A percentile compares a stretch with the other conserved stretches of the same genome.
phyloP scores from a whole-genome alignment of 2,888 invertebrate species.

The Drosophila borealis region DNA sequence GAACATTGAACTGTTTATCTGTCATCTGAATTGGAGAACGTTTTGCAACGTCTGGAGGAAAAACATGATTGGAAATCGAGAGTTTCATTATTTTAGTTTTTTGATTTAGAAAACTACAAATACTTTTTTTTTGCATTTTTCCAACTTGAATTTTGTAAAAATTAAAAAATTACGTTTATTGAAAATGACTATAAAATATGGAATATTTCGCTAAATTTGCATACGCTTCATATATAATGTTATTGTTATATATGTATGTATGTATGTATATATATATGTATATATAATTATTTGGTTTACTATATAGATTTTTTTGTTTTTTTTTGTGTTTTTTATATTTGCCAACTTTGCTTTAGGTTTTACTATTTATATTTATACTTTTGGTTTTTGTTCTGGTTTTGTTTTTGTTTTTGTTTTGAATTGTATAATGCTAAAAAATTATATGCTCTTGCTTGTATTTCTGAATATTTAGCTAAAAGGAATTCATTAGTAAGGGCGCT shows the following conservation, averaged over 20 bases:
- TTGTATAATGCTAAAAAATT: conserved; percentile 80
- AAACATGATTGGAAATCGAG: conserved; percentile 69
- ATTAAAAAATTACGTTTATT: conserved; percentile 79
- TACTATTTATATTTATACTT: conserved; percentile 59
- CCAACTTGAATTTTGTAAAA: conserved; percentile 79
- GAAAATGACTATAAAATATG: conserved; percentile 80
- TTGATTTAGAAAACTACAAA: conserved; percentile 77
- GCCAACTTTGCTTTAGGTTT: conserved; percentile 58
- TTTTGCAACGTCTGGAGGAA: conserved; percentile 49
- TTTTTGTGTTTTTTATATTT: conserved; percentile 53
- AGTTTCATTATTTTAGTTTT: conserved; percentile 53
- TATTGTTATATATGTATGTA: conserved; percentile 48
- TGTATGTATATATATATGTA: conserved; percentile 52
- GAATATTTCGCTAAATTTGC: conserved; percentile 69
- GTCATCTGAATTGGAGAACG: conserved; percentile 54
- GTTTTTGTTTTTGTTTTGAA: conserved; percentile 22
- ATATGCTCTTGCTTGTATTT: conserved; percentile 66
- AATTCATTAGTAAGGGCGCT: conserved; percentile 82
- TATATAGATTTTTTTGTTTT: conserved; percentile 50
- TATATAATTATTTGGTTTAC: conserved; percentile 64
- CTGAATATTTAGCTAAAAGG: conserved; percentile 85
- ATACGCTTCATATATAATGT: conserved; percentile 54
- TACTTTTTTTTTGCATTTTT: conserved; percentile 34
- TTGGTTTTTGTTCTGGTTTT: conserved; percentile 38
- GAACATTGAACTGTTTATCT: conserved; percentile 58